These are phyloP conservation scores for Lonchura striata DNA, from an alignment of 2,113 vertebrate species.

Conservation along the genomic window DNA sequence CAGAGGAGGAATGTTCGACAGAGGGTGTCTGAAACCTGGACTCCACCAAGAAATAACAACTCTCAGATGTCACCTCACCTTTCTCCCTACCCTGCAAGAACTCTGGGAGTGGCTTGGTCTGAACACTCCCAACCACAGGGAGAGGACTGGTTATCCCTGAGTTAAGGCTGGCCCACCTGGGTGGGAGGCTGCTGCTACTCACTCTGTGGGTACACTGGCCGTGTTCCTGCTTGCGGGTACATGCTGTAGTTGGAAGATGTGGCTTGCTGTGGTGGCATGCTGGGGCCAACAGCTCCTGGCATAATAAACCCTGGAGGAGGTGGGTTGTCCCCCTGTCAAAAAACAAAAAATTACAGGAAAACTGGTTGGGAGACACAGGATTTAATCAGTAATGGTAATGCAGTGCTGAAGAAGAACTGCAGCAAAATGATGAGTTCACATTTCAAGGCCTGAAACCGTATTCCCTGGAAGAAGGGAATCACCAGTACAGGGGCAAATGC, in stretches of 20 bases:
- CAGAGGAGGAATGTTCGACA: background rate
- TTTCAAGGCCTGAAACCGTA: background rate
- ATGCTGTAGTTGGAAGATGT: conserved; percentile 72
- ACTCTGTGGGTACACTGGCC: conserved; percentile 82
- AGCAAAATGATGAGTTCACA: background rate
- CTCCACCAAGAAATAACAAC: background rate
- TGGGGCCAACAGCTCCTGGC: conserved; percentile 68
- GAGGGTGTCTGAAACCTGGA: background rate
- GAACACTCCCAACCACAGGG: background rate
- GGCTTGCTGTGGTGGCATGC: conserved; percentile 42
- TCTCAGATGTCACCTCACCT: background rate
- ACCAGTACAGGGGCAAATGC: background rate
- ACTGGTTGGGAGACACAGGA: background rate
- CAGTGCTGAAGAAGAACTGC: background rate
- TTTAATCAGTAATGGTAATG: background rate
- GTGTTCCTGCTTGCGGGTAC: conserved; percentile 65
- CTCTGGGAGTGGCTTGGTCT: background rate
- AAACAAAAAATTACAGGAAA: background rate
- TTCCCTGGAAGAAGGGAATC: background rate
- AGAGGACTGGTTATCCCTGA: background rate
- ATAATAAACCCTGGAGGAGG: conserved; percentile 79
- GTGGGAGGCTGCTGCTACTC: conserved; percentile 67
- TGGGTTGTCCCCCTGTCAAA: conserved; percentile 80
- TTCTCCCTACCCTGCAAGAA: accelerated
- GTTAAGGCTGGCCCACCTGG: background rate